A percentile compares a stretch with the other conserved stretches of the same genome.
phyloP scores from a whole-genome alignment of 2,113 vertebrate species.

The Channa maculata region DNA sequence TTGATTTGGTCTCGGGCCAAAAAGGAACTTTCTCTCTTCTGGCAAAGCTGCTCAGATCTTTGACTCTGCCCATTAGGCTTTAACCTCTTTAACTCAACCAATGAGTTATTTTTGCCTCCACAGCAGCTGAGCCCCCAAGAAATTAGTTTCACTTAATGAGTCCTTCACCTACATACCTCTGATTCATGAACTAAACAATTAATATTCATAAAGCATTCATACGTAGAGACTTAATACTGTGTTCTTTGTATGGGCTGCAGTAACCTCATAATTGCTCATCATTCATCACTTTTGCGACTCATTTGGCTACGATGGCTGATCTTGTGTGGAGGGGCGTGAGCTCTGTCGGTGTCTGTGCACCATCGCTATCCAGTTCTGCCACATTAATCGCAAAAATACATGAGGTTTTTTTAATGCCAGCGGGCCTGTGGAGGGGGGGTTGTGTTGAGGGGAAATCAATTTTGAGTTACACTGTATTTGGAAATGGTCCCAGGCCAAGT shows the following conservation, averaged over 20 bases:
- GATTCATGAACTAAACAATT: slow-evolving; percentile 44
- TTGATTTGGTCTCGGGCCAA: not conserved
- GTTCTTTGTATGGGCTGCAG: slow-evolving; percentile 20
- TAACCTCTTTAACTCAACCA: slow-evolving; percentile 18
- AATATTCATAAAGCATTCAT: slow-evolving; percentile 47
- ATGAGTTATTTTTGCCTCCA: slow-evolving; percentile 16
- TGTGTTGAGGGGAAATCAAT: slow-evolving; percentile 63
- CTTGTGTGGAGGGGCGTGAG: slow-evolving; percentile 13
- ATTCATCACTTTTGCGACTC: slow-evolving; percentile 50
- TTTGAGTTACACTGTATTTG: slow-evolving; percentile 60
- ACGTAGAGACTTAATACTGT: slow-evolving; percentile 43
- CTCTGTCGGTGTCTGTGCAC: slow-evolving; percentile 1
- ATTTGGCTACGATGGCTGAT: slow-evolving; percentile 37
- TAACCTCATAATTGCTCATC: slow-evolving; percentile 51
- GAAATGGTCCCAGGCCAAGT: slow-evolving; percentile 55
- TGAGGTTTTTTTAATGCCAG: slow-evolving; percentile 45
- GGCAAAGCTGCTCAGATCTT: not conserved
- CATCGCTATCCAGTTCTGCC: slow-evolving; percentile 28
- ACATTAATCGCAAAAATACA: slow-evolving; percentile 56
- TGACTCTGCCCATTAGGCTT: not conserved
- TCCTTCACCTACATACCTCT: slow-evolving; percentile 37
- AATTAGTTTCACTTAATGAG: slow-evolving; percentile 36
- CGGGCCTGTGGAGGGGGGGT: not conserved
- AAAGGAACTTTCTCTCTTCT: not conserved
- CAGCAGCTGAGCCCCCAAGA: slow-evolving; percentile 6